These are phyloP conservation scores for Apomyelois bistriatella DNA, from an alignment of 2,888 invertebrate genomes.

Conservation along the genomic window DNA sequence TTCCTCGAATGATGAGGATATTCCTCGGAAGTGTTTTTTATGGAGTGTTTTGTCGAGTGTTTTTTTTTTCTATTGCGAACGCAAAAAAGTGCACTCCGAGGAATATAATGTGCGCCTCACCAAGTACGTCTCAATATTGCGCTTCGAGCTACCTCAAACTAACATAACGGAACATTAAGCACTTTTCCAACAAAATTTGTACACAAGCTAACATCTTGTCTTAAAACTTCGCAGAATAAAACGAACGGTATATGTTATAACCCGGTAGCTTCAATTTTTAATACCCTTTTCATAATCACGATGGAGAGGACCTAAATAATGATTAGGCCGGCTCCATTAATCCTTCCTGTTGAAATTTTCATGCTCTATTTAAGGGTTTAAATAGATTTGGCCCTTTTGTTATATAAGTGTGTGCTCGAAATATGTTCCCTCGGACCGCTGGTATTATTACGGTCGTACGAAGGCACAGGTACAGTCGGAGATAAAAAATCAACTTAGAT, in stretches of 20 bases:
- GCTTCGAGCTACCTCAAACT: too few relatives aligned
- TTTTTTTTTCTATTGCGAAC: too few relatives aligned
- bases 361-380: slow-evolving; percentile 50
- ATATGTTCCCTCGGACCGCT: slow-evolving; percentile 11
- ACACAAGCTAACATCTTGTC: not conserved
- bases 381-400: slow-evolving; percentile 37
- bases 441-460: not conserved
- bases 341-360: slow-evolving; percentile 51
- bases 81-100: too few relatives aligned
- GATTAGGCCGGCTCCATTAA: slow-evolving; percentile 45
- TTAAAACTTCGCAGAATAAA: not conserved
- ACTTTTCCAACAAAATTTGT: too few relatives aligned
- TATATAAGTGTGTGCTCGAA: slow-evolving; percentile 23
- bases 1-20: too few relatives aligned
- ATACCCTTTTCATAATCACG: slow-evolving; percentile 34
- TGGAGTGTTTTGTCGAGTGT: too few relatives aligned
- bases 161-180: too few relatives aligned
- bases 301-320: slow-evolving; percentile 35
- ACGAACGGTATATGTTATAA: slow-evolving; percentile 17
- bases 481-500: too few relatives aligned
- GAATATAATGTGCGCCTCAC: too few relatives aligned
- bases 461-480: not conserved
- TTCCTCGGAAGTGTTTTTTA: too few relatives aligned
- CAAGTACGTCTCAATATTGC: too few relatives aligned
- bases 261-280: slow-evolving; percentile 30